Evolutionary conservation across 2,113 vertebrate genomes (phyloP).

Genomic region (Paracanthobrama guichenoti): DNA sequence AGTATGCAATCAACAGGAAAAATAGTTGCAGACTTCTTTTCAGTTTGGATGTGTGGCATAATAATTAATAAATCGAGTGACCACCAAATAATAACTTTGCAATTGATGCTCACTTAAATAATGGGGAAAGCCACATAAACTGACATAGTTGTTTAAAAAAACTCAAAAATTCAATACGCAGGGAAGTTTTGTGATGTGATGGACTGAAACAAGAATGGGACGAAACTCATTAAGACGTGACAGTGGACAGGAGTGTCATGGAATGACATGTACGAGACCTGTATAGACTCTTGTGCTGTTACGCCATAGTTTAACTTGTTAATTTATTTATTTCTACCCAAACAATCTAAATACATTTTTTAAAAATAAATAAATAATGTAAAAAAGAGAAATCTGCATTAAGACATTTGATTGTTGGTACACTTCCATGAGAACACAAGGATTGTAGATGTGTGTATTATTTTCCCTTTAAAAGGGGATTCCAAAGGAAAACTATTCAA

Average conservation of each 20-base stretch:
- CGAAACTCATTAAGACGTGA: constrained; percentile 12
- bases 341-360: constrained; percentile 9
- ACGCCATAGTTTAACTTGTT: constrained; percentile 10
- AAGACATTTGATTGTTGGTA: constrained; percentile 91
- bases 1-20: constrained; percentile 71
- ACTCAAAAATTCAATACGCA: no score
- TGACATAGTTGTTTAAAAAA: background rate
- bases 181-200: background rate
- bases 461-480: background rate
- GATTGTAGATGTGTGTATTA: constrained; percentile 44
- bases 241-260: background rate
- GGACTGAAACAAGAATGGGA: background rate
- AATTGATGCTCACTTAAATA: constrained; percentile 34
- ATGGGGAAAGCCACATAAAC: background rate
- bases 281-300: constrained; percentile 41
- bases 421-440: constrained; percentile 78
- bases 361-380: constrained; percentile 28
- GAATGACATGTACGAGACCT: background rate
- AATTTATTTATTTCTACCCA: background rate
- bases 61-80: constrained; percentile 20
- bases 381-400: constrained; percentile 73
- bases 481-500: constrained; percentile 52
- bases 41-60: constrained; percentile 15
- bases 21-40: constrained; percentile 42
- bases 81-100: constrained; percentile 11